Base-by-base conservation (phyloP, 2,888 invertebrate genomes). In the Drosophila nr. perissopoda region DNA sequence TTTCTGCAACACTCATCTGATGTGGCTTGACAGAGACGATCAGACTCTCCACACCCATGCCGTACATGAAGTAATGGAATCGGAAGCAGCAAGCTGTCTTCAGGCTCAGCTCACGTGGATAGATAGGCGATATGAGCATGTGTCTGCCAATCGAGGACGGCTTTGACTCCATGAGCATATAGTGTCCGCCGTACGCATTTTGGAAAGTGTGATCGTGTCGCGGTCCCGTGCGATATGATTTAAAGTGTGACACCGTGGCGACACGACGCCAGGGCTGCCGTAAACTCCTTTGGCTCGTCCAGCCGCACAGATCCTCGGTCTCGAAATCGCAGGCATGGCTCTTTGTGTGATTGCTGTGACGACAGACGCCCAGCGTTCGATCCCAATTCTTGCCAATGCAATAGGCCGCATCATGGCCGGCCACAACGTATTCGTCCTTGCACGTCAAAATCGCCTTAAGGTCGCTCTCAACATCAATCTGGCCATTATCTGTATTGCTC, bases 41-140 rank as follows among this genome's bases (percentile, higher is more conserved):
- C 52, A 96, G 85, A 4, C 92, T 92, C 0, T 95, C 96, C 16
- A 94, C 95, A 0, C 94, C 94, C 75, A 92, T 91, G 11, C 97
- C 97, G 90, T 94, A 96, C 97, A 97, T 97, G 90, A 97, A 96
- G 88, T 97, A 97, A 93, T 94, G 96, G 89, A 96, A 95, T 1
- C 94, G 93, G 76, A 97, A 95, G 91, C 96, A 93, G 91, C 96
- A 92, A 4, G 88, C 89, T 0, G 91, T 90, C 76, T 86, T 77
- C 18, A 84, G 60, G 96, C 94, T 93, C 25, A 94, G 83, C 0
- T 90, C 87, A 0, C 92, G 86, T 3, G 94, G 92, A 89, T 95
- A 97, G 0, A 96, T 93, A 0, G 97, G 97, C 0, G 97, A 97
- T 11, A 96, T 92, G 0, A 97, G 94, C 0, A 97, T 96, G 34